phyloP scores from a whole-genome alignment of 2,888 invertebrate species.

The Diarsia dahlii region DNA sequence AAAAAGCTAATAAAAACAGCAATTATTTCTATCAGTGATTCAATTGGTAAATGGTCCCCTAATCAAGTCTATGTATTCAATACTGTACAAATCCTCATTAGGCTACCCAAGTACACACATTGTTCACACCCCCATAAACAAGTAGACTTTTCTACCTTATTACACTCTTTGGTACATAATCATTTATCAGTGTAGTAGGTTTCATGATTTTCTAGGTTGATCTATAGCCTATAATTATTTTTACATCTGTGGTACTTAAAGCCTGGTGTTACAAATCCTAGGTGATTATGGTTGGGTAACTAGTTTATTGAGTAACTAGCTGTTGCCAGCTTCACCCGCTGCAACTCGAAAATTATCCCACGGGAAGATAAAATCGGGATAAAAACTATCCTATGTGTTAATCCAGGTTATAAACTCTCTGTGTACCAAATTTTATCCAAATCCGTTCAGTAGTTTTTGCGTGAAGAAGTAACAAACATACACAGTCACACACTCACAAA shows the following conservation, averaged over 20 bases:
- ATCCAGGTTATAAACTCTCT: too few species aligned
- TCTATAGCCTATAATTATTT: constrained; percentile 17
- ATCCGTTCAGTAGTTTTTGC: too few species aligned
- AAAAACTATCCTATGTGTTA: too few species aligned
- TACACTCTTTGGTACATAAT: constrained; percentile 37
- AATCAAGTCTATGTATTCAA: constrained; percentile 4
- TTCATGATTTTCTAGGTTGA: constrained; percentile 28
- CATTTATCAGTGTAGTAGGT: constrained; percentile 25
- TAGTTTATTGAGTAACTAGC: constrained; percentile 14
- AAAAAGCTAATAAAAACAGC: not conserved
- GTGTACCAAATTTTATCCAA: too few species aligned
- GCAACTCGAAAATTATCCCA: too few species aligned
- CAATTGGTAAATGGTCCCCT: not conserved
- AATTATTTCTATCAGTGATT: not conserved
- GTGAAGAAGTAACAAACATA: too few species aligned
- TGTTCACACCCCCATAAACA: constrained; percentile 52
- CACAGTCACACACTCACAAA: too few species aligned
- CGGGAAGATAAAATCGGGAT: too few species aligned
- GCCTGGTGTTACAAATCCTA: constrained; percentile 1
- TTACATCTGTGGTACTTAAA: not conserved
- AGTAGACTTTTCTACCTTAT: constrained; percentile 39
- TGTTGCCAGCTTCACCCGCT: too few species aligned
- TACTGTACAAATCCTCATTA: constrained; percentile 19
- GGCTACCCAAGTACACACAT: constrained; percentile 1
- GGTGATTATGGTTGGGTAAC: not conserved